A percentile compares a stretch with the other conserved stretches of the same genome.
These are phyloP conservation scores for Nannoperca obscura DNA, from an alignment of 2,797 vertebrate species.

Conservation along the genomic window DNA sequence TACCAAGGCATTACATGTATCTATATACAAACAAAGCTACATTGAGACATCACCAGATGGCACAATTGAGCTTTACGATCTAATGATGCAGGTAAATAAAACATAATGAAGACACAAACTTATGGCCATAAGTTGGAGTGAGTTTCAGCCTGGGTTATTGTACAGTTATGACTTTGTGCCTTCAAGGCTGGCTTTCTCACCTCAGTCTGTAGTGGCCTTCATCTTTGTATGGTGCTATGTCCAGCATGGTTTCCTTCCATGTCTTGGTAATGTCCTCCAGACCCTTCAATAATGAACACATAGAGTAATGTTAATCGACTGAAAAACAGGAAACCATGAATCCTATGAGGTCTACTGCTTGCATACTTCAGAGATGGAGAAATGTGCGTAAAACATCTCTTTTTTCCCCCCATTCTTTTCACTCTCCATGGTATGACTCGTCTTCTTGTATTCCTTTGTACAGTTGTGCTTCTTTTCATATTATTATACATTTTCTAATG, in stretches of 20 bases:
- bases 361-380: not conserved
- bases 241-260: slow-evolving; percentile 85
- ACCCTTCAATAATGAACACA: slow-evolving; percentile 77
- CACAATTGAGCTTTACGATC: slow-evolving; percentile 2
- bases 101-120: slow-evolving; percentile 7
- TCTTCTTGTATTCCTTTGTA: not conserved
- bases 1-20: not conserved
- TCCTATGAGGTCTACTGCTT: not conserved
- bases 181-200: slow-evolving; percentile 70
- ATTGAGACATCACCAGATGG: slow-evolving; percentile 7
- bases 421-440: not conserved
- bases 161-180: not conserved
- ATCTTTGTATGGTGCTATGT: slow-evolving; percentile 88
- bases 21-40: not conserved
- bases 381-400: not conserved
- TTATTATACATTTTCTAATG: not conserved
- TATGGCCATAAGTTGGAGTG: not conserved
- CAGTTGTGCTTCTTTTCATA: not conserved
- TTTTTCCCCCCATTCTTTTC: not conserved
- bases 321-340: not conserved
- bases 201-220: slow-evolving; percentile 87
- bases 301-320: slow-evolving; percentile 15
- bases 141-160: not conserved
- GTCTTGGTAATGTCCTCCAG: slow-evolving; percentile 87
- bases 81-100: not conserved